Evolutionary conservation across 2,888 invertebrate species (phyloP), one percentile per base, ranked within the genome.

Genomic region (Idaea biselata): DNA sequence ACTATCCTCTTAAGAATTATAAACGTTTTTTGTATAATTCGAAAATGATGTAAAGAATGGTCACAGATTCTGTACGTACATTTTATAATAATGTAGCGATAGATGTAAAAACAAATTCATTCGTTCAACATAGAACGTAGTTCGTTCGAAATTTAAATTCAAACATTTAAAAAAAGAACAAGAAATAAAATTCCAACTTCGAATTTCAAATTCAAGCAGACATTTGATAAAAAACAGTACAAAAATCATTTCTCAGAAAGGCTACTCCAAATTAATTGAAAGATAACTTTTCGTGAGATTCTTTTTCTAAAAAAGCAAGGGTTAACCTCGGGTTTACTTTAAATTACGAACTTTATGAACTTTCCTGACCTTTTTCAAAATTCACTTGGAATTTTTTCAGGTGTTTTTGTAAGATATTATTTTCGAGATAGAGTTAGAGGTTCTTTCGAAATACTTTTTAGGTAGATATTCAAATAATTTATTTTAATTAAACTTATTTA

Each of bases 261-360:
- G 56, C 18, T 56, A 56, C 82, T 84, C 76, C 64, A 79, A 78
- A 71, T 82, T 89, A 89, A 91, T 91, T 82, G 83, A 91, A 91
- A 91, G 87, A 91, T 85, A 91, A 91, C 91, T 83, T 67, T 63
- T 68, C 64, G 74, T 72, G 76, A 77, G 75, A 75, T 77, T 77
- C 81, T 79, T 79, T 80, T 83, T 83, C 75, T 74, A 72, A 79
- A 82, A 87, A 86, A 87, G 80, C 83, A 86, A 86, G 83, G 87
- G 89, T 80, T 72, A 76, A 78, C 78, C 75, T 78, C 75, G 69
- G 67, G 87, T 88, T 88, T 87, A 84, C 80, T 81, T 88, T 85
- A 78, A 79, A 83, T 87, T 87, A 82, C 66, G 63, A 76, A 81
- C 73, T 78, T 78, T 62, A 58, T 59, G 67, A 73, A 77, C 77